Evolutionary conservation across 1,140 invertebrate species (phyloP).

Genomic region (Latrodectus geometricus): DNA sequence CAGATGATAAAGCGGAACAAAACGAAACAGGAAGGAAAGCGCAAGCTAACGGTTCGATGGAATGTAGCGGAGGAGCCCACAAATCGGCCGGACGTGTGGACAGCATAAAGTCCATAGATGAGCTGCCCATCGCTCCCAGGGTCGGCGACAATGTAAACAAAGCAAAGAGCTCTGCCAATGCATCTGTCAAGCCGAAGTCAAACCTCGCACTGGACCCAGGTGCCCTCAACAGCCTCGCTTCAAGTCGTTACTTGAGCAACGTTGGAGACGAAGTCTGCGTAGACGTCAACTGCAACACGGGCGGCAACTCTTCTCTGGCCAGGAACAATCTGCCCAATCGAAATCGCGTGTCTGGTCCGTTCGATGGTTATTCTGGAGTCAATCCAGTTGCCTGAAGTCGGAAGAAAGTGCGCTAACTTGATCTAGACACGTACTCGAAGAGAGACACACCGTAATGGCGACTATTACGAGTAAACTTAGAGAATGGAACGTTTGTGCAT

Average conservation of each 20-base stretch:
- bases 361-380: conserved; percentile 47
- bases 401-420: background rate
- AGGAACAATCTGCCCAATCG: conserved; percentile 14
- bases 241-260: conserved; percentile 16
- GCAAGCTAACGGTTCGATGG: conserved; percentile 1
- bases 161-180: background rate
- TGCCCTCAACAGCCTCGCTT: conserved; percentile 65
- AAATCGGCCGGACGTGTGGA: background rate
- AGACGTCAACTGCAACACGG: conserved; percentile 59
- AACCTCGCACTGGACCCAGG: conserved; percentile 72
- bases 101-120: conserved; percentile 38
- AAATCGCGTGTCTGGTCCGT: conserved; percentile 22
- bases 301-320: background rate
- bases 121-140: conserved; percentile 40
- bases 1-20: background rate
- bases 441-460: too few relatives aligned
- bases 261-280: conserved; percentile 66
- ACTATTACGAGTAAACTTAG: too few relatives aligned
- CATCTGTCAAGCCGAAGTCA: conserved; percentile 65
- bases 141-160: conserved; percentile 63
- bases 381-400: conserved; percentile 49
- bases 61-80: background rate
- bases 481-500: too few relatives aligned
- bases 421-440: too few relatives aligned
- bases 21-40: background rate